These are phyloP conservation scores for Hycleus phaleratus DNA, from an alignment of 1,140 invertebrate species.

Conservation along the genomic window DNA sequence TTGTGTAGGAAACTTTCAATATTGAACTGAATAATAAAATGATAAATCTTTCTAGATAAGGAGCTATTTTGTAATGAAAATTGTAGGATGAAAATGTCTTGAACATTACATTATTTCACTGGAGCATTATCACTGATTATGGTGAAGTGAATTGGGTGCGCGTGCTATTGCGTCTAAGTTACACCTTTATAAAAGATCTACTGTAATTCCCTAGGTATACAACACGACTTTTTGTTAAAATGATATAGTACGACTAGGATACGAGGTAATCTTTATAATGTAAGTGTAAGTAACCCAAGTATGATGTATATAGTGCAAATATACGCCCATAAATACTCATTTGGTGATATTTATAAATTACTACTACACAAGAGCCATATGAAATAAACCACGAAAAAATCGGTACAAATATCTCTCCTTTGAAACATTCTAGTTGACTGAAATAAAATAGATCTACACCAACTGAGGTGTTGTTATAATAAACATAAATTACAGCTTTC, in stretches of 20 bases:
- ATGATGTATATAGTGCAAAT: neutral
- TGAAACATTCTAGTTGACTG: no score
- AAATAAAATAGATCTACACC: neutral
- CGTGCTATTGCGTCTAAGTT: conserved; percentile 8
- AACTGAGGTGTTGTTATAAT: no score
- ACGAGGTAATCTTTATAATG: neutral
- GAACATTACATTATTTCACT: neutral
- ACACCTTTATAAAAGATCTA: conserved; percentile 1
- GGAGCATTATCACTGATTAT: conserved; percentile 2
- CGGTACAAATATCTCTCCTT: no score
- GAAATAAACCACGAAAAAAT: no score
- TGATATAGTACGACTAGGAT: conserved; percentile 10
- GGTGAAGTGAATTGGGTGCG: conserved; percentile 1
- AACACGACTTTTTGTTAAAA: conserved; percentile 8
- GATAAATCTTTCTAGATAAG: no score
- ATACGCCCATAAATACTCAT: conserved; percentile 1
- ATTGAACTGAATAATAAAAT: no score
- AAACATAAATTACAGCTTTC: no score
- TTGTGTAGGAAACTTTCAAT: no score
- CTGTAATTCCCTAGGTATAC: conserved; percentile 7
- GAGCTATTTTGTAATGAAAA: no score
- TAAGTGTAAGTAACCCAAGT: no score
- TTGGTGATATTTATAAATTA: neutral
- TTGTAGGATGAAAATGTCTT: no score
- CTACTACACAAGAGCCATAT: no score